Base-by-base conservation (phyloP, 2,113 vertebrate species). In the Phainopepla nitens region DNA sequence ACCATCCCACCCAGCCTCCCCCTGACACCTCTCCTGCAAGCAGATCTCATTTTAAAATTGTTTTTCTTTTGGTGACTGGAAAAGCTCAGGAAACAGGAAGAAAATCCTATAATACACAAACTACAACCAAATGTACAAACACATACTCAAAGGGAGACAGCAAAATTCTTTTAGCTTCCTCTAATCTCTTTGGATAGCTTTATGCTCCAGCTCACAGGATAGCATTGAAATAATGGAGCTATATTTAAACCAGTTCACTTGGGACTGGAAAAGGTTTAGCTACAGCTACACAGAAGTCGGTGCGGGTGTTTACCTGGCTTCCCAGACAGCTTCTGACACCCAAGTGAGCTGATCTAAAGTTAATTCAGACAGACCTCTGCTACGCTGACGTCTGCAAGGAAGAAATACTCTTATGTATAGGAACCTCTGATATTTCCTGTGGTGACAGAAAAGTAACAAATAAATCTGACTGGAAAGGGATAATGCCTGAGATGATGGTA, bases 311-410 rank as follows among this genome's bases (percentile, higher is more conserved):
- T 82, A 94, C 96, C 91, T 95, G 94, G 83, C 89, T 93, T 86
- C 94, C 88, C 86, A 94, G 90, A 92, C 86, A 96, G 93, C 93
- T 95, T 82, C 95, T 94, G 95, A 97, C 93, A 96, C 91, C 89
- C 94, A 68, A 93, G 94, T 83, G 94, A 96, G 95, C 93, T 96
- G 96, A 97, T 94, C 93, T 96, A 95, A 96, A 95, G 94, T 90
- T 92, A 95, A 95, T 87, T 94, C 94, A 97, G 91, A 95, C 86
- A 96, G 89, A 95, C 89, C 94, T 97, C 93, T 96, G 94, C 93
- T 95, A 96, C 0, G 68, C 94, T 95, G 93, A 96, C 28, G 28
- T 96, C 80, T 96, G 89, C 72, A 49, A 50, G 82, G 91, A 93
- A 96, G 94, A 94, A 94, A 94, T 87, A 87, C 88, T 93, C 90